Base-by-base conservation (phyloP, 1,140 invertebrate species). In the Ceratosolen fusciceps region DNA sequence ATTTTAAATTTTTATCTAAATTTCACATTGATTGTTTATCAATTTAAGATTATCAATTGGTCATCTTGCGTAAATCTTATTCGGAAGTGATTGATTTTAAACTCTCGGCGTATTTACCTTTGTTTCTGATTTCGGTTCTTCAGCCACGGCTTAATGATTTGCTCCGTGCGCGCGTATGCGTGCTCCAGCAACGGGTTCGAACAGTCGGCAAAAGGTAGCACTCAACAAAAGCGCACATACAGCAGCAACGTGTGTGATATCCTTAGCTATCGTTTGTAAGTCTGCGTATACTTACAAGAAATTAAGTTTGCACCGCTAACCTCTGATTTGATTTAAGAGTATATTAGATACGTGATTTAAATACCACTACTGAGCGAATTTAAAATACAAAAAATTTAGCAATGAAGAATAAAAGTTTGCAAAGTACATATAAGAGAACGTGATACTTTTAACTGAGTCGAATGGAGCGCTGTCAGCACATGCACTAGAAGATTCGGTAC, bases 1-100 rank as follows among this genome's bases (percentile, higher is more conserved):
- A 9, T 52, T 8, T 19, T 16, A 3, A 21, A 52, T 52, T 52
- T 52, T 16, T 19, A 52, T 14, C 9, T 19, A 52, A 21, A 3
- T 4, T 19, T 21, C 19, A 16, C 49, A 3, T 19, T 29, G 8
- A 1, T 4, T 31, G 31, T 12, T 34, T 39, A 39, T 31, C 65
- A 52, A 52, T 26, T 65, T 65, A 58, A 77, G 65, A 65, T 70
- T 77, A 65, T 65, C 75, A 65, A 39, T 68, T 34, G 31, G 2
- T 37, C 1, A 8, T 0, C n/a, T 49, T 24, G n/a, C 19, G 19
- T 52, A 60, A 29, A 60, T 60, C n/a, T 24, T 24, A 24, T 54
- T 12, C n/a, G 8, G 4, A 26, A 26, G n/a, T 26, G 56, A 21
- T 2, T 3, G 9, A 47, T 0, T n/a, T 19, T 2, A 26, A 31